A percentile compares a stretch with the other conserved stretches of the same genome.
Evolutionary conservation across 2,113 vertebrate species (phyloP).

Genomic region (Gallinago undulata): DNA sequence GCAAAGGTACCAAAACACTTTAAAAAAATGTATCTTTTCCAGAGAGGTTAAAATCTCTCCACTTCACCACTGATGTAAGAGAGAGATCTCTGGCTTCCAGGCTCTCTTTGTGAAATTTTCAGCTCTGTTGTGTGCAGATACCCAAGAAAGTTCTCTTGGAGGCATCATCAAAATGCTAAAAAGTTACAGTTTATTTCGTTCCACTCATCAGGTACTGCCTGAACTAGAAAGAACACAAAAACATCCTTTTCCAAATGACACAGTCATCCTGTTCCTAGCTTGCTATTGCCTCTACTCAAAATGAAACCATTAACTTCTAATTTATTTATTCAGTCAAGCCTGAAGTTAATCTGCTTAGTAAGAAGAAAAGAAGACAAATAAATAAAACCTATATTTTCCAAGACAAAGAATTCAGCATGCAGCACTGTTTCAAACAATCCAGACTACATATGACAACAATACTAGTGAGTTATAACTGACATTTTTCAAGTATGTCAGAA

Average conservation of each 20-base stretch:
- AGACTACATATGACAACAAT: not conserved
- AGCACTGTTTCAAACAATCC: not conserved
- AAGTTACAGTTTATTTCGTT: not conserved
- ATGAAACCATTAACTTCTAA: conserved; percentile 5
- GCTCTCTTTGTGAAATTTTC: not conserved
- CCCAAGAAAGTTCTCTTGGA: not conserved
- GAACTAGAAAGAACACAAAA: not conserved
- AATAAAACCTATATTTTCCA: not conserved
- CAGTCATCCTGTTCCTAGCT: not conserved
- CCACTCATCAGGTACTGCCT: not conserved
- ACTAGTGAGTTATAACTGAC: not conserved
- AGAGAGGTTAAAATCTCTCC: not conserved
- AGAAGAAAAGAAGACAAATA: not conserved
- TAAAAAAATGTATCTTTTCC: not conserved
- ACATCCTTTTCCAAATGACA: not conserved
- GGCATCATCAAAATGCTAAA: not conserved
- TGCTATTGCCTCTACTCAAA: not conserved
- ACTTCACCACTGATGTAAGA: not conserved
- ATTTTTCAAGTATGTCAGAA: not conserved
- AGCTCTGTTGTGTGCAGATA: not conserved
- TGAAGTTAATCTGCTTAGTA: not conserved
- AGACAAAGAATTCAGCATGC: not conserved
- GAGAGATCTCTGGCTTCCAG: not conserved
- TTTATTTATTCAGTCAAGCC: not conserved
- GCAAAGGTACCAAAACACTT: not conserved